Evolutionary conservation across 2,797 vertebrate genomes (phyloP), one percentile per base, ranked within the genome.

Genomic region (Aythya fuligula): DNA sequence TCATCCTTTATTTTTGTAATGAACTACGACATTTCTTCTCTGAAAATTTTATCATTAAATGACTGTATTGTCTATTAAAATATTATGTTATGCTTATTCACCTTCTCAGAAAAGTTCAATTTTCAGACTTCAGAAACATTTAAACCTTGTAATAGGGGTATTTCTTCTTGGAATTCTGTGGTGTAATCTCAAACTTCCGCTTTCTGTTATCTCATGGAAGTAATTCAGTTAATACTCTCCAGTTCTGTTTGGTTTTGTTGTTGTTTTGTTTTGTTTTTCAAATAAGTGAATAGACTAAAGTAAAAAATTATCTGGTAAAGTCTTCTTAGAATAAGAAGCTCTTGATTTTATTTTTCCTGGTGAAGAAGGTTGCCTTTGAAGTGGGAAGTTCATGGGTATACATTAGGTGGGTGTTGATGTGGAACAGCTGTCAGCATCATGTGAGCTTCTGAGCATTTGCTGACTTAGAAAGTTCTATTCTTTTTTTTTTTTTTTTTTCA

Each of bases 61-160:
- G n/a, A 87, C 36, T 91, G 8, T 76, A 61, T 95, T 85, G 5
- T 90, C 24, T 85, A 39, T 85, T 92, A 79, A 94, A 73, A 47
- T 83, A 56, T 4, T 82, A 18, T 38, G 21, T 34, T 93, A 91
- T 87, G 4, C 49, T 16, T 53, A 17, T 80, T 41, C 11, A 22
- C 77, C 18, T 77, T 76, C 36, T 79, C 45, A 62, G 45, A 85
- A 76, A 18, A 85, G 25, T 70, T 87, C 17, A 4, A 18, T 72
- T 17, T 93, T 93, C 27, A 58, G 21, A 18, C 13, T 88, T 88
- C 49, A 51, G 72, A 53, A 74, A 32, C 12, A 73, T 47, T 80
- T 72, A 57, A 60, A 58, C 8, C 4, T 71, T 92, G 36, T 45
- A 87, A 27, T 62, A 60, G 28, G 72, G 10, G 6, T 66, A 3